Percentiles rank a stretch among this genome's conserved stretches.
Conservation (phyloP, 2,113 vertebrate species). For the Delphinus delphis region DNA sequence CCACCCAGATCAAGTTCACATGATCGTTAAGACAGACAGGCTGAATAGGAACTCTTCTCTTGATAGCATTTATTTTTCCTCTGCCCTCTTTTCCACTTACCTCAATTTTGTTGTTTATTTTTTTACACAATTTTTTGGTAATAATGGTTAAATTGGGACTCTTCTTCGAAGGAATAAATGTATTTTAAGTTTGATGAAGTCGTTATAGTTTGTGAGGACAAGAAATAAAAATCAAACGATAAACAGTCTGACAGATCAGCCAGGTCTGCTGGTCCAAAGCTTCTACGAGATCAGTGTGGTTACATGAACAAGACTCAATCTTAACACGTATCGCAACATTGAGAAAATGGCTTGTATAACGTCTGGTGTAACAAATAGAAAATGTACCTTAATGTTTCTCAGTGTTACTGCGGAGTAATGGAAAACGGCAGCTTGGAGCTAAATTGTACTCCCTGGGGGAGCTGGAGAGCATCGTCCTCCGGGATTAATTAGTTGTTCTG, state of each 20-base stretch:
- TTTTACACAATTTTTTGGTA: background rate
- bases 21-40: background rate
- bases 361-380: background rate
- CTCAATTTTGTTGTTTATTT: background rate
- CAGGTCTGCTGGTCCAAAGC: no score
- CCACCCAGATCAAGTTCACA: no score
- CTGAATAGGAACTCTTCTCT: background rate
- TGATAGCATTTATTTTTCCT: rapidly evolving
- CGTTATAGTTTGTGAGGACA: background rate
- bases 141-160: background rate
- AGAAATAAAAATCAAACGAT: background rate
- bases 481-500: background rate
- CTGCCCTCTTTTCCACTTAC: background rate
- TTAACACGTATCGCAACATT: no score
- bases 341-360: background rate
- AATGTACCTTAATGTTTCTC: no score
- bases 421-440: conserved; percentile 33
- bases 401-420: background rate
- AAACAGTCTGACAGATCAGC: background rate
- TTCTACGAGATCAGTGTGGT: background rate
- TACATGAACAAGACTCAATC: background rate
- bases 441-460: background rate
- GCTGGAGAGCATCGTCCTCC: background rate
- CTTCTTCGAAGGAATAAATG: background rate
- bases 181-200: background rate